Conservation (phyloP, 2,797 vertebrate species). For the Aulostomus chinensis region DNA sequence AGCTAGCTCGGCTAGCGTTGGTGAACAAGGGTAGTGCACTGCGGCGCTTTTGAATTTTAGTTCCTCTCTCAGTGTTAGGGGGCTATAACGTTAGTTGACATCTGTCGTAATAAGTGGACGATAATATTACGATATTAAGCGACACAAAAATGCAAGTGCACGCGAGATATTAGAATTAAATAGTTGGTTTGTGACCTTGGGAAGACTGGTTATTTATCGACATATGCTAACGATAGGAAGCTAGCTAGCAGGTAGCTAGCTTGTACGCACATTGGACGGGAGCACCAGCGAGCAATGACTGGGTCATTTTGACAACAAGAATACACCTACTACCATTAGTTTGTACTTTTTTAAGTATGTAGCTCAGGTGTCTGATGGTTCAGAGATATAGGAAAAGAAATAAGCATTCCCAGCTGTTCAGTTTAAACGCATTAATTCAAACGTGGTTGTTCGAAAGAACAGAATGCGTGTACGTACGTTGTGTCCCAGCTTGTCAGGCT, state of each 20-base stretch:
- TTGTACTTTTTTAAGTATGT: neutral
- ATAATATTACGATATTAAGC: neutral
- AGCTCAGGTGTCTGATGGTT: no score
- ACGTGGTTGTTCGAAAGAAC: no score
- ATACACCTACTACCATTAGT: neutral
- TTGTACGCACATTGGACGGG: constrained; percentile 22
- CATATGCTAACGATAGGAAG: constrained; percentile 58
- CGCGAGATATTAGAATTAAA: neutral
- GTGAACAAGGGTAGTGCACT: constrained; percentile 37
- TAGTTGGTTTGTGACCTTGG: constrained; percentile 70
- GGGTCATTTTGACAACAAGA: constrained; percentile 45
- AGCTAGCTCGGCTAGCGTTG: constrained; percentile 65
- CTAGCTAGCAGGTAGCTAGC: constrained; percentile 43
- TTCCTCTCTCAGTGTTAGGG: constrained; percentile 19
- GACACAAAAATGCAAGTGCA: accelerated
- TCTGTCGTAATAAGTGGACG: neutral
- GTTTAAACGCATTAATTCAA: no score
- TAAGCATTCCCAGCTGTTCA: no score
- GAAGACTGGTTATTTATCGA: constrained; percentile 65
- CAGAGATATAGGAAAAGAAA: no score
- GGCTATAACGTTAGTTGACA: neutral
- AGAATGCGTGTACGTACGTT: no score
- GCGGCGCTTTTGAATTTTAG: constrained; percentile 58
- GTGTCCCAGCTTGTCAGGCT: no score
- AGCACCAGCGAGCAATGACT: constrained; percentile 42